Conservation (phyloP, 2,113 vertebrate species). For the Macquaria ambigua region DNA sequence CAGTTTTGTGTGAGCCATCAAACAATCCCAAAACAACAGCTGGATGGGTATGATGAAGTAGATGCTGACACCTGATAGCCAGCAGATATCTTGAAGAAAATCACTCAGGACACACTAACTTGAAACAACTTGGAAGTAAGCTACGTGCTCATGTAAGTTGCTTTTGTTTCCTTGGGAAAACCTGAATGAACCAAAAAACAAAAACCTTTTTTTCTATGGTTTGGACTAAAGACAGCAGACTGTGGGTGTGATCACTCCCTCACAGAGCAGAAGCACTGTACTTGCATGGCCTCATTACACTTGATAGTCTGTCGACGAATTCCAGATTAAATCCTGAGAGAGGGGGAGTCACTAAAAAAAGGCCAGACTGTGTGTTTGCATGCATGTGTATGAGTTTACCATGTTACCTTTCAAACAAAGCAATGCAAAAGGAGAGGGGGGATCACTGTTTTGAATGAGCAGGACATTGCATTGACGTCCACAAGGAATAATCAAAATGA, state of each 20-base stretch:
- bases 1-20: background rate
- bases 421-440: background rate
- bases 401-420: background rate
- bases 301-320: background rate
- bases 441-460: background rate
- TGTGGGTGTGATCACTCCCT: background rate
- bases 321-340: background rate
- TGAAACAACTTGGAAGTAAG: background rate
- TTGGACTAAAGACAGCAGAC: too few species aligned
- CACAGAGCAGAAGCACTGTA: background rate
- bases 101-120: background rate
- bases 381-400: too few species aligned
- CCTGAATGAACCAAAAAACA: background rate
- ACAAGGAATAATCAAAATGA: background rate
- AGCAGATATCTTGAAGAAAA: background rate
- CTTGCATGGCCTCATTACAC: background rate
- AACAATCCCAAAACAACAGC: background rate
- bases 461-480: background rate
- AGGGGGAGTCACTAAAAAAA: background rate
- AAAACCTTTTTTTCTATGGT: too few species aligned
- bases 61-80: background rate
- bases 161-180: background rate
- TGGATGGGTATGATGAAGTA: background rate
- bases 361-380: background rate
- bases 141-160: background rate